Evolutionary conservation across 2,797 vertebrate species (phyloP).

Genomic region (Poeciliopsis paucimaculata): DNA sequence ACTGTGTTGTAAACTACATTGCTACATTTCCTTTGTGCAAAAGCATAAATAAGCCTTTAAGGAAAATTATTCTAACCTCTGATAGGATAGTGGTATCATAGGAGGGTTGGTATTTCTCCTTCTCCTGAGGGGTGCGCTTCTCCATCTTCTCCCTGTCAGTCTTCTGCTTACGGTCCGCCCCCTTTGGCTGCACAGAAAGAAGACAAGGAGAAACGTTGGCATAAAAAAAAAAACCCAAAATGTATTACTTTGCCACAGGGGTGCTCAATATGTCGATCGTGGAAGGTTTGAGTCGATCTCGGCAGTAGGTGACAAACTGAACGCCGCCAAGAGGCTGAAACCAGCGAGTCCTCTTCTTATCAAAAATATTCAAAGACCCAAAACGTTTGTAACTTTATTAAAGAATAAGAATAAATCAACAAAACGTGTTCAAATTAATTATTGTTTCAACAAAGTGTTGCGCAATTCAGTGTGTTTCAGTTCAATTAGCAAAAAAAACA

Average conservation of each 20-base stretch:
- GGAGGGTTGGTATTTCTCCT: conserved; percentile 87
- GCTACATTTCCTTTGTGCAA: background rate
- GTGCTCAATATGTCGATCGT: too few species aligned
- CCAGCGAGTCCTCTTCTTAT: too few species aligned
- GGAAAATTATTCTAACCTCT: conserved; percentile 75
- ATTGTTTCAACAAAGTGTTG: too few species aligned
- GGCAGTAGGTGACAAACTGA: too few species aligned
- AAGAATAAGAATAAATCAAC: too few species aligned
- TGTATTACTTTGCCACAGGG: background rate
- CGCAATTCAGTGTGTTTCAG: too few species aligned
- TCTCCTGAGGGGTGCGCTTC: conserved; percentile 85
- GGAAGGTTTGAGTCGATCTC: too few species aligned
- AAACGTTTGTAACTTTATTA: too few species aligned
- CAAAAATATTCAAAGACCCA: too few species aligned
- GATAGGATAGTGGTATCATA: conserved; percentile 85
- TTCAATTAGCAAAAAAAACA: too few species aligned
- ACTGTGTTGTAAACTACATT: background rate
- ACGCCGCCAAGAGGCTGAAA: too few species aligned
- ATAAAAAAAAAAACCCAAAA: background rate
- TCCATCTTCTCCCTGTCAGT: conserved; percentile 88
- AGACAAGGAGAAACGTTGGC: background rate
- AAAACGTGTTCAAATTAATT: too few species aligned
- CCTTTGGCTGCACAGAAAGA: conserved; percentile 81
- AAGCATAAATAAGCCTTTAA: background rate
- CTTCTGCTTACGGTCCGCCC: conserved; percentile 88